phyloP scores from a whole-genome alignment of 1,140 invertebrate genomes.

The Sinella curviseta region DNA sequence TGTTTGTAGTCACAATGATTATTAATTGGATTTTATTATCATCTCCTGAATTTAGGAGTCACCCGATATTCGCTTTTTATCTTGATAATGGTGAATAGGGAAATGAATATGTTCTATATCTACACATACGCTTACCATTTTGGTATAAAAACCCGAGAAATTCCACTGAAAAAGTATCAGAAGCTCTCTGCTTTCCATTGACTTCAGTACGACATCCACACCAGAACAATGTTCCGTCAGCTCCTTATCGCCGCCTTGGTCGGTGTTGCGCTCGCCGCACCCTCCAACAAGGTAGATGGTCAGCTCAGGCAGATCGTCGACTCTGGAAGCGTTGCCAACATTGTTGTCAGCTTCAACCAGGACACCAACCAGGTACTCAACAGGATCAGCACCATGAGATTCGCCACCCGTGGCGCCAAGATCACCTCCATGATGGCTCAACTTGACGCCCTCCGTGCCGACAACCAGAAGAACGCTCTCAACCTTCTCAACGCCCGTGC shows the following conservation, averaged over 20 bases:
- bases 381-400: background rate
- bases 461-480: background rate
- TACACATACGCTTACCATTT: too few relatives aligned
- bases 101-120: too few relatives aligned
- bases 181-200: too few relatives aligned
- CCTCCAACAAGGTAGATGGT: background rate
- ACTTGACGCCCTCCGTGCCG: background rate
- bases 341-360: background rate
- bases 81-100: too few relatives aligned
- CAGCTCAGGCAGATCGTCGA: background rate
- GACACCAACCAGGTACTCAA: background rate
- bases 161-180: too few relatives aligned
- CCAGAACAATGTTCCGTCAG: conserved; percentile 4
- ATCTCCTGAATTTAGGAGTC: too few relatives aligned
- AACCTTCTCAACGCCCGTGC: background rate
- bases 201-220: too few relatives aligned
- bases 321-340: background rate
- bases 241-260: background rate
- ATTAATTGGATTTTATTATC: too few relatives aligned
- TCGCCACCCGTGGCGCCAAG: background rate
- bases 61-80: too few relatives aligned
- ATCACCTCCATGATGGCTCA: background rate
- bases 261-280: background rate
- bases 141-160: too few relatives aligned
- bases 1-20: too few relatives aligned